Evolutionary conservation across 1,140 invertebrate species (phyloP).

Genomic region (Cryptotermes secundus): DNA sequence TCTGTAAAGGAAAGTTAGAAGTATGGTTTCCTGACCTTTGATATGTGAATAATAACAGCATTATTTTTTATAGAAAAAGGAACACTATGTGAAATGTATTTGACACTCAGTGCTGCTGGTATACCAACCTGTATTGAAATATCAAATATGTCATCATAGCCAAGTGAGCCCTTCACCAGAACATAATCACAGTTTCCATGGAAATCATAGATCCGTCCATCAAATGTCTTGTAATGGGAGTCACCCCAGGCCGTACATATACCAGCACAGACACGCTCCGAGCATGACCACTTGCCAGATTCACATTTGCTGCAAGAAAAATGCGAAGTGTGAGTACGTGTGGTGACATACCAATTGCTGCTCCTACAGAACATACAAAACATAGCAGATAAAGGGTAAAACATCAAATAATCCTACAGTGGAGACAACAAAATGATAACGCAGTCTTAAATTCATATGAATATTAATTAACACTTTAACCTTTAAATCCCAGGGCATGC

Average conservation of each 20-base stretch:
- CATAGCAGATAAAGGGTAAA: too few relatives aligned
- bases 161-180: constrained; percentile 67
- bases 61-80: too few relatives aligned
- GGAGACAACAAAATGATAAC: too few relatives aligned
- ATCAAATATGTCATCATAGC: constrained; percentile 62
- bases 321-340: background rate
- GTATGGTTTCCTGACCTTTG: too few relatives aligned
- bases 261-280: constrained; percentile 52
- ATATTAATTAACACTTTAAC: too few relatives aligned
- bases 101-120: background rate
- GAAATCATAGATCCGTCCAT: constrained; percentile 80
- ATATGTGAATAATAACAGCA: too few relatives aligned
- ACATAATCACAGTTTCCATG: constrained; percentile 87
- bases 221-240: constrained; percentile 85
- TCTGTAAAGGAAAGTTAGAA: too few relatives aligned
- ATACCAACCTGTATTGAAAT: constrained; percentile 64
- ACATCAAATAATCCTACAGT: too few relatives aligned
- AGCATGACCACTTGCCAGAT: constrained; percentile 47
- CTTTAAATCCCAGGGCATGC: too few relatives aligned
- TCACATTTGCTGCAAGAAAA: constrained; percentile 40
- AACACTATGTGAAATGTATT: background rate
- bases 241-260: constrained; percentile 82
- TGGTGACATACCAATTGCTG: too few relatives aligned
- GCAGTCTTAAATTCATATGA: too few relatives aligned
- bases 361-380: too few relatives aligned